Evolutionary conservation across 2,888 invertebrate genomes (phyloP).

Genomic region (Tenthredo amoena): DNA sequence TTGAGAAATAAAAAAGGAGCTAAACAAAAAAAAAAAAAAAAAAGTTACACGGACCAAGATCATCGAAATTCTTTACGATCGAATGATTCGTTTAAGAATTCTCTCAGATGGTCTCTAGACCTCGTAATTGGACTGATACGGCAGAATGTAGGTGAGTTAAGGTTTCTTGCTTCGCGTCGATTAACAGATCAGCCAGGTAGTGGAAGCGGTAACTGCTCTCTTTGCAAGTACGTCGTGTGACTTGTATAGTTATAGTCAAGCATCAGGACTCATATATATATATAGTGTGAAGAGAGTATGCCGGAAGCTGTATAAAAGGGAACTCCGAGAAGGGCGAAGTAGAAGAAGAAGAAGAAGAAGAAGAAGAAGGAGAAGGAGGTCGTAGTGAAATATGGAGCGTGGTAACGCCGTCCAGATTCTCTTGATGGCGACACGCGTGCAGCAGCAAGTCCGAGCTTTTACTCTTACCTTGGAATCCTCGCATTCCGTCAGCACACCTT

Average conservation of each 20-base stretch:
- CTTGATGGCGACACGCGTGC: constrained; percentile 26
- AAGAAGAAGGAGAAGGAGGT: not conserved
- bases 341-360: not conserved
- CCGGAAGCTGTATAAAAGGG: not conserved
- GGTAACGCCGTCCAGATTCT: not conserved
- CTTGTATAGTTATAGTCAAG: not conserved
- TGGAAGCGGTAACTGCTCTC: not conserved
- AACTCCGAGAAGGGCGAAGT: not conserved
- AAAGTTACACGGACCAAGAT: not conserved
- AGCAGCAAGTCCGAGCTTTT: not conserved
- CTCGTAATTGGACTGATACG: not conserved
- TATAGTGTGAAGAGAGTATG: not conserved
- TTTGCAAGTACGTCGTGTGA: constrained; percentile 10
- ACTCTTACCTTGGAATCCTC: constrained; percentile 23
- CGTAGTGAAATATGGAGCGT: constrained; percentile 22
- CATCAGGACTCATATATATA: not conserved
- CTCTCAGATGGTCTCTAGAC: not conserved
- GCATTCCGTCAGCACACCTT: constrained; percentile 29
- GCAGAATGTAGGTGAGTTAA: constrained; percentile 28
- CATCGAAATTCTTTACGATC: not conserved
- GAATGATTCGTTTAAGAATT: not conserved
- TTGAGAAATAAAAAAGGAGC: not conserved
- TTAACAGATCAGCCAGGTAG: constrained; percentile 13
- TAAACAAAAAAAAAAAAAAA: not conserved
- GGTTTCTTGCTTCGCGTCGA: constrained; percentile 31